Base-by-base conservation (phyloP, 2,888 invertebrate species). In the Cyclophora punctaria region DNA sequence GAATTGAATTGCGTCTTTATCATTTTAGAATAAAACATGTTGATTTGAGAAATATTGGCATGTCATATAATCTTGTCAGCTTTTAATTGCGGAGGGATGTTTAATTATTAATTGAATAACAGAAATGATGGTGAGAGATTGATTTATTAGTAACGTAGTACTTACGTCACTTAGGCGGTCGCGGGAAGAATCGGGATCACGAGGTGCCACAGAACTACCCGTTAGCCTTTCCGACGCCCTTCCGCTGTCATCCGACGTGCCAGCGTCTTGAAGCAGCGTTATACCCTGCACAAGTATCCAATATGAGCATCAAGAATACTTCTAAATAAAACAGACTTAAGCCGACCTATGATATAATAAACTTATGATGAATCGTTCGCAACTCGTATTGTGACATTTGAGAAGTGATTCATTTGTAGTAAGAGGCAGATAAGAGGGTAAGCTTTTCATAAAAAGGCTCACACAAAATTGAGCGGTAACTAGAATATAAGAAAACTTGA, bases 111-210 rank as follows among this genome's bases (percentile, higher is more conserved):
- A 48, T 53, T 58, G 50, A 46, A 56, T 50, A 60, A 50, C 53
- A 53, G 44, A 52, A 52, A 47, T 49, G 43, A 49, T 51, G 44
- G 41, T 44, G 50, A 55, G 56, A 55, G 50, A 45, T 54, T 52
- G 54, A 20, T 20, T 20, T 20, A 37, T 37, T 37, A 53, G 57
- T 49, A 50, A 57, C 58, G 53, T 52, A 60, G 66, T 80, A 92
- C 94, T 93, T 91, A 95, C 95, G 91, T 95, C 94, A 90, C 93
- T 94, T 80, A 95, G 92, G 81, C 94, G 93, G 89, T 95, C 94
- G 89, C 93, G 92, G 78, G 94, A 94, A 86, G 93, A 94, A 88
- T 94, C 94, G 75, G 94, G 93, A 88, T 94, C 93, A 79, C 94
- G 91, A 73, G 92, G 92, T 71, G 92, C 92, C 75, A 92, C 92